Conservation (phyloP, 2,797 vertebrate genomes). For the Eremophila alpestris region DNA sequence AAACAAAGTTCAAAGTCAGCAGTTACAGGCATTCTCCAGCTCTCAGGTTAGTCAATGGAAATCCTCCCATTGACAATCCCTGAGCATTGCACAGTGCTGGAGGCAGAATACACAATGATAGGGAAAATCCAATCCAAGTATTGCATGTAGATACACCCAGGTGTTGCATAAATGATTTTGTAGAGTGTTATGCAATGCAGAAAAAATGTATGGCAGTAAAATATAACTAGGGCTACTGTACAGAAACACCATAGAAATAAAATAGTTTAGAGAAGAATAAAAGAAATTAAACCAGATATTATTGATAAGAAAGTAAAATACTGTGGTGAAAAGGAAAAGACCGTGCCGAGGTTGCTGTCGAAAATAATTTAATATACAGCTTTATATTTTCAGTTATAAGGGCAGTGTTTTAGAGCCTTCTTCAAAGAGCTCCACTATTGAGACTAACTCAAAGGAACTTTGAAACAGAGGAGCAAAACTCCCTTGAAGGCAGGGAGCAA, state of each 20-base stretch:
- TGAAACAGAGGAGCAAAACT: neutral
- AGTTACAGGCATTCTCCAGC: neutral
- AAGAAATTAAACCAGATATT: neutral
- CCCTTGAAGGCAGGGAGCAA: neutral
- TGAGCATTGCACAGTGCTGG: neutral
- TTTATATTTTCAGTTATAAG: neutral
- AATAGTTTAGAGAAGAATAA: neutral
- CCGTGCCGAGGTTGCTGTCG: neutral
- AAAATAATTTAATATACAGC: neutral
- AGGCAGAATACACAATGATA: neutral
- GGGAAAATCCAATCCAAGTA: neutral
- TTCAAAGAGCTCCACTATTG: neutral
- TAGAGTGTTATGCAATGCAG: neutral
- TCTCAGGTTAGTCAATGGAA: neutral
- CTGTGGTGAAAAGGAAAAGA: neutral
- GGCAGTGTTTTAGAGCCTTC: neutral
- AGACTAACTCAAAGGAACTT: neutral
- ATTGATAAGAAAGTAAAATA: neutral
- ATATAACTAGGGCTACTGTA: neutral
- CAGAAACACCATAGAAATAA: neutral
- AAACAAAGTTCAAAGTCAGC: neutral
- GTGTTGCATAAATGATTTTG: neutral
- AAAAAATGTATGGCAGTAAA: conserved; percentile 3
- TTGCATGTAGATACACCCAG: neutral
- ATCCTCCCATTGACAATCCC: neutral